Percentiles rank a stretch among this genome's conserved stretches.
Conservation (phyloP, 2,888 invertebrate genomes). For the Myopa testacea region DNA sequence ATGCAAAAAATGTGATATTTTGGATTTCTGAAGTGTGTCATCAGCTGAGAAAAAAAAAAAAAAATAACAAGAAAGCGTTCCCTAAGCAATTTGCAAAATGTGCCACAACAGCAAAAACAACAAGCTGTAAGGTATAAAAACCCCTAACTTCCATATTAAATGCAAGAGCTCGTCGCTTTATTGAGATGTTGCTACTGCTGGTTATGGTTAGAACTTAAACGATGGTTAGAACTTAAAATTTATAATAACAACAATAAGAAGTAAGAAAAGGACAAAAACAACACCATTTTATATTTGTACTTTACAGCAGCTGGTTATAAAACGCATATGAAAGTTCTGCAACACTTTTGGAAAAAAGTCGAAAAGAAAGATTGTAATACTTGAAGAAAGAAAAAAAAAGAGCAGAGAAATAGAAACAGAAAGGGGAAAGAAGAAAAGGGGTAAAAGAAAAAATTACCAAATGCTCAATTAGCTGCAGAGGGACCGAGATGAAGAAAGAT, state of each 20-base stretch:
- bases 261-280: too few species aligned
- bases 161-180: too few species aligned
- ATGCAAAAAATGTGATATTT: constrained; percentile 11
- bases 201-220: too few species aligned
- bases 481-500: not conserved
- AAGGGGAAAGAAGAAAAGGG: constrained; percentile 19
- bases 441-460: constrained; percentile 13
- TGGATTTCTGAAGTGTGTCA: not conserved
- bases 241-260: too few species aligned
- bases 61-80: not conserved
- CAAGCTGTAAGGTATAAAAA: too few species aligned
- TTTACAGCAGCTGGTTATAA: not conserved
- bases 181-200: too few species aligned
- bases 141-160: too few species aligned
- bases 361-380: not conserved
- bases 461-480: not conserved
- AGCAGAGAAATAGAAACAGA: constrained; percentile 11
- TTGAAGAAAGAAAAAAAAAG: not conserved
- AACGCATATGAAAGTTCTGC: not conserved
- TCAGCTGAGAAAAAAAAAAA: not conserved
- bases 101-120: too few species aligned
- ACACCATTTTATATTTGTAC: too few species aligned
- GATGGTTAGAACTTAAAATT: too few species aligned
- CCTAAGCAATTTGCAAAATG: too few species aligned
- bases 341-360: too few species aligned